Evolutionary conservation across 2,113 vertebrate species (phyloP), one percentile per base, ranked within the genome.

Genomic region (Ctenomys sociabilis): DNA sequence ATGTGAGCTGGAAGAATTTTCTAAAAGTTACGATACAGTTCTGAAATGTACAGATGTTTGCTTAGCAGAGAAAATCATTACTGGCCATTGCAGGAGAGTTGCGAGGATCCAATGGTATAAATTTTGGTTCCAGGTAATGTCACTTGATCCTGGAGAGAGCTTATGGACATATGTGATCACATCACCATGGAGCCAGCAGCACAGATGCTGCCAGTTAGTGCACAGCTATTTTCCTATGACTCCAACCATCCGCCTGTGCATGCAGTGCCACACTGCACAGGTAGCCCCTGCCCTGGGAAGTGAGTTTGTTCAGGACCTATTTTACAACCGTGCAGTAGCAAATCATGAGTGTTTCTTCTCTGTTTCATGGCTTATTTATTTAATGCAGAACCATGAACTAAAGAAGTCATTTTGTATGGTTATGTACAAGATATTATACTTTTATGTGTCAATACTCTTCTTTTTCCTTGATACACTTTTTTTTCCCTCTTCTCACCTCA

Each of bases 111-210:
- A 68, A 5, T 3, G 57, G 24, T 40, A 40, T 14, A 32, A 66
- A 80, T n/a, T 2, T 45, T 9, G 40, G 63, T 7, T 1, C 2
- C 22, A 45, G 37, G 37, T 64, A n/a, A 24, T 14, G 61, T 1
- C 32, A 24, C 37, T 4, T 12, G 49, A 40, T 12, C 6, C 63
- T 49, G 28, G n/a, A 85, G 6, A n/a, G 28, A 26, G 0, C 43
- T 12, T 11, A 0, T 12, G 1, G 11, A 21, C 2, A 72, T 3
- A 1, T 28, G 0, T 28, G 22, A 1, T 5, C 61, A 37, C 3
- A 26, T 35, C 17, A 35, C 14, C 57, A 40, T 90, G 19, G 17
- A 37, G 3, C 49, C 68, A 45, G 28, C 37, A 54, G 26, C 32
- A 40, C 7, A 70, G 40, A 75, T 1, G 26, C 0, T n/a, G 28